Percentiles rank a stretch among this genome's conserved stretches.
Evolutionary conservation across 2,113 vertebrate genomes (phyloP).

Genomic region (Morone chrysops): DNA sequence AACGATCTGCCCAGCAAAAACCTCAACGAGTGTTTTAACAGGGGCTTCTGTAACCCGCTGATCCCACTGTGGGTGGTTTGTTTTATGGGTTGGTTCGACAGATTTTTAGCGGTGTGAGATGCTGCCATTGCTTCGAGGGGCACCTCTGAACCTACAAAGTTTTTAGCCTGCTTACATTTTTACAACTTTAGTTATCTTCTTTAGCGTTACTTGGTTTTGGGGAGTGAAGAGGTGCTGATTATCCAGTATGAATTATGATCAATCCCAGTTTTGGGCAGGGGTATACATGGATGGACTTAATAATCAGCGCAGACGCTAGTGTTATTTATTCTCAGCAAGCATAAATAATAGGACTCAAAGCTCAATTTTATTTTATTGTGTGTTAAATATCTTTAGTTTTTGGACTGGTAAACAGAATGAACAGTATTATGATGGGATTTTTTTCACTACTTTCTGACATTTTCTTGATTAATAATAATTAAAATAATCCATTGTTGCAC

Average conservation of each 20-base stretch:
- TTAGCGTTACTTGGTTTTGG: not conserved
- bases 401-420: not conserved
- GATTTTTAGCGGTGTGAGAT: conserved; percentile 1
- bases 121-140: not conserved
- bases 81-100: conserved; percentile 43
- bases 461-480: not conserved
- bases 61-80: conserved; percentile 38
- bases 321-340: too few species aligned
- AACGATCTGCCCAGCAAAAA: conserved; percentile 42
- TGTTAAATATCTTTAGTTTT: not conserved
- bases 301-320: too few species aligned
- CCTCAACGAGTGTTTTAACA: conserved; percentile 39
- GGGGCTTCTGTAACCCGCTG: conserved; percentile 8
- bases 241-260: not conserved
- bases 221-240: not conserved
- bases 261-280: not conserved
- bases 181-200: not conserved
- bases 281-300: not conserved
- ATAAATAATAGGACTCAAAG: not conserved
- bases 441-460: not conserved
- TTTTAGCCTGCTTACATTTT: conserved; percentile 2
- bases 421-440: not conserved
- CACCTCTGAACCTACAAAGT: not conserved
- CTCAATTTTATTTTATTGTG: not conserved
- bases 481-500: not conserved